Evolutionary conservation across 2,888 invertebrate species (phyloP), one percentile per base, ranked within the genome.

Genomic region (Oscheius onirici): DNA sequence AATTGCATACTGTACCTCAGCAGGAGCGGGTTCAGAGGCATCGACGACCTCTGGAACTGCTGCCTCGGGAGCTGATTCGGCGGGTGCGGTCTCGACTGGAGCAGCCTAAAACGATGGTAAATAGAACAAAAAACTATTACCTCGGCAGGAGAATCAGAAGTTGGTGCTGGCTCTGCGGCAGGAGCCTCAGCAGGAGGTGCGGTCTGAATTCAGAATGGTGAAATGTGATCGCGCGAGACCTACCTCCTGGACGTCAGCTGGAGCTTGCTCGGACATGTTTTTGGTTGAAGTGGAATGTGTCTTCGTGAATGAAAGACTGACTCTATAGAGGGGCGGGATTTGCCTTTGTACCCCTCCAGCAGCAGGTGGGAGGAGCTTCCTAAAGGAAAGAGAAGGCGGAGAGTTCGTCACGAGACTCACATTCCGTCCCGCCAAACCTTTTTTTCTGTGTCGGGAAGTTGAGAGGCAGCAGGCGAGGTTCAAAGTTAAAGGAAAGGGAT

Each of bases 231-330:
- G 22, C 58, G 58, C 58, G 58, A 13, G 58, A 26, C 3, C 44
- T 13, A 17, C 8, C 46, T 46, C 63, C 63, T 63, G 63, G 15
- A 60, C 60, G 41, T 60, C 60, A 22, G 60, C 60, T 34, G 34
- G 34, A 41, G 34, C 63, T 63, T 63, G 63, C 22, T 63, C 63
- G 17, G 63, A 63, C 63, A 63, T 63, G 26, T 61, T 63, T 15
- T 26, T 43, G 43, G 40, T 17, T 49, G 40, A 22, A 43, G 17
- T 49, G 63, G 63, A 63, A 63, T 63, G 63, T 63, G 63, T 49
- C 46, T 49, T n/a, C n/a, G n/a, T 49, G 46, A 49, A 63, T 49
- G 63, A 63, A 63, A 46, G 63, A 63, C 63, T 63, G 63, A 34
- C 46, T 28, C 17, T 17, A 2, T 13, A 46, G n/a, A n/a, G 26